phyloP scores from a whole-genome alignment of 2,888 invertebrate genomes.

The Acanthosepion esculentum region DNA sequence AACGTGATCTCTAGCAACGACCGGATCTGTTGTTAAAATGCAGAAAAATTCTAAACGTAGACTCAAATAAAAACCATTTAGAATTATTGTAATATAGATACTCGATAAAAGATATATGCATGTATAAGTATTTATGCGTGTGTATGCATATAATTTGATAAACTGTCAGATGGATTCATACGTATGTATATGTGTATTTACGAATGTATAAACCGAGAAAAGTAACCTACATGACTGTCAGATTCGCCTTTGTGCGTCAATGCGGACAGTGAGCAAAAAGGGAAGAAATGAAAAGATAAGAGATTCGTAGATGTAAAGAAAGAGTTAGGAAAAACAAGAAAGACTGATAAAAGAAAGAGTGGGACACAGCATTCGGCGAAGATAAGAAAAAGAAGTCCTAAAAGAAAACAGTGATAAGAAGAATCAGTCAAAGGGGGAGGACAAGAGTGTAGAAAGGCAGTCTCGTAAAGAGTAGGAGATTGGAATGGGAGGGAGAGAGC shows the following conservation, averaged over 20 bases:
- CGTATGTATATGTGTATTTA: neutral
- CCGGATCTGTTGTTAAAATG: too few relatives aligned
- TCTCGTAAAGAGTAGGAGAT: too few relatives aligned
- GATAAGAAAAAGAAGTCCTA: neutral
- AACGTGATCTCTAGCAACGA: too few relatives aligned
- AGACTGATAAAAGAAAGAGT: neutral
- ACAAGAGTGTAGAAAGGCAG: too few relatives aligned
- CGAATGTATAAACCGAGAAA: neutral
- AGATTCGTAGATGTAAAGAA: neutral
- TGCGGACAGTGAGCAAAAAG: neutral
- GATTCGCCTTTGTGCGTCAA: neutral
- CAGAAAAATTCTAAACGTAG: too few relatives aligned
- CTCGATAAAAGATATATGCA: neutral
- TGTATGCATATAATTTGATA: neutral
- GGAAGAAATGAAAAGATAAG: neutral
- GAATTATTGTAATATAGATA: too few relatives aligned
- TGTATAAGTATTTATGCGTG: neutral
- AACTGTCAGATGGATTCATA: neutral
- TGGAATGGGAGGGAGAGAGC: neutral
- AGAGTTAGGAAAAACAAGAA: neutral
- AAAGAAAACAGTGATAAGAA: neutral
- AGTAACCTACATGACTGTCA: too few relatives aligned
- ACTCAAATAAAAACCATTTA: too few relatives aligned
- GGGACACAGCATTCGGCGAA: neutral
- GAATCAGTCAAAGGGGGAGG: too few relatives aligned